Evolutionary conservation across 1,140 invertebrate species (phyloP).

Genomic region (Conus betulinus): DNA sequence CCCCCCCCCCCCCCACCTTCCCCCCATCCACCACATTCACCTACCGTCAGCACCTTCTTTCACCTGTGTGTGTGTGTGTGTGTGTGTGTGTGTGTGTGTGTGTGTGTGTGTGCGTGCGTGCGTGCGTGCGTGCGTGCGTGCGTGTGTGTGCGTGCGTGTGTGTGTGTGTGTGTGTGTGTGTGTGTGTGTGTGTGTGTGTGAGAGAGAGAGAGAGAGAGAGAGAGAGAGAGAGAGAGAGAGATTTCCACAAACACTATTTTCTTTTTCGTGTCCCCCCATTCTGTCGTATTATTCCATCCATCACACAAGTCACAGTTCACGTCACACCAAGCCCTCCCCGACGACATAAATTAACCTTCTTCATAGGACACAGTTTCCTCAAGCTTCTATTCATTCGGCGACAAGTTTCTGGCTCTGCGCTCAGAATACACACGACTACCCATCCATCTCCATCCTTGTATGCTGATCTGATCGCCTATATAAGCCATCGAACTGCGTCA

Average conservation of each 20-base stretch:
- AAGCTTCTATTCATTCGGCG: no score
- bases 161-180: neutral
- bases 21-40: no score
- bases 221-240: neutral
- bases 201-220: neutral
- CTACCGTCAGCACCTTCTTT: no score
- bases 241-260: neutral
- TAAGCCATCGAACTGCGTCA: neutral
- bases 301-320: neutral
- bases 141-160: neutral
- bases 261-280: neutral
- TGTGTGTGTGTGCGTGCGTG: no score
- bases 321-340: neutral
- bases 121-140: neutral
- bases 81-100: no score
- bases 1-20: no score
- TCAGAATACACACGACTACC: neutral
- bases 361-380: no score
- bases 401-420: no score
- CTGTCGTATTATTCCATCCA: neutral
- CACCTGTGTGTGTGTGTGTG: no score
- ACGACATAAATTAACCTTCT: no score
- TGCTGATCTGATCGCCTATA: neutral
- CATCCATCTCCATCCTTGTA: neutral
- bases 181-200: neutral